Evolutionary conservation across 2,113 vertebrate species (phyloP), one percentile per base, ranked within the genome.

Genomic region (Pterocles burchelli): DNA sequence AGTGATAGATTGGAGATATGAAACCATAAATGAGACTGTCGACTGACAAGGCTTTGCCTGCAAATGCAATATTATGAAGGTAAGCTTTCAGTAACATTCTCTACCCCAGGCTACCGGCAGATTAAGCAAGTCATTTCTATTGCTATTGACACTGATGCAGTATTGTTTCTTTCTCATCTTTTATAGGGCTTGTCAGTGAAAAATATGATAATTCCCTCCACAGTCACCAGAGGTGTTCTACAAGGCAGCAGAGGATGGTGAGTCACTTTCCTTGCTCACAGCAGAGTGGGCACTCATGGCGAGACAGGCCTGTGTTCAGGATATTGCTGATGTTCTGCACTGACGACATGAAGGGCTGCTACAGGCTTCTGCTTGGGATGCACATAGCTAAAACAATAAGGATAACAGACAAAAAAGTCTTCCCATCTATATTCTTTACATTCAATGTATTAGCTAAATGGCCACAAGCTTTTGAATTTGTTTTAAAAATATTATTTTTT

Each of bases 1-100:
- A 63, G 81, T 29, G 9, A 41, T 66, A 68, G 80, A 84, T 81
- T 72, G 72, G 62, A 85, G 85, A 66, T 76, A 31, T 76, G 94
- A 90, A 86, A 48, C 48, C 26, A 59, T 28, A 81, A 89, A 93
- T 92, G 90, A 87, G 84, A 70, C 85, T 70, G 71, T 55, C 2
- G 4, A 34, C 77, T 95, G 93, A 45, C 91, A 87, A 68, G 89
- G 77, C 87, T 94, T 73, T 61, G 68, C 78, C 89, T 93, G 87
- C 81, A 76, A 89, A 62, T 65, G 74, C 95, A 79, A 13, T 76
- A 36, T 89, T 57, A 45, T 55, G 54, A 84, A 86, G 90, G 68
- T 70, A 80, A 88, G 81, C 34, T 94, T 57, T 51, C 78, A 58
- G 91, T 59, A 77, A 28, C 59, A 45, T 80, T 70, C 78, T 41